Evolutionary conservation across 2,888 invertebrate species (phyloP).

Genomic region (Diarsia rubi): DNA sequence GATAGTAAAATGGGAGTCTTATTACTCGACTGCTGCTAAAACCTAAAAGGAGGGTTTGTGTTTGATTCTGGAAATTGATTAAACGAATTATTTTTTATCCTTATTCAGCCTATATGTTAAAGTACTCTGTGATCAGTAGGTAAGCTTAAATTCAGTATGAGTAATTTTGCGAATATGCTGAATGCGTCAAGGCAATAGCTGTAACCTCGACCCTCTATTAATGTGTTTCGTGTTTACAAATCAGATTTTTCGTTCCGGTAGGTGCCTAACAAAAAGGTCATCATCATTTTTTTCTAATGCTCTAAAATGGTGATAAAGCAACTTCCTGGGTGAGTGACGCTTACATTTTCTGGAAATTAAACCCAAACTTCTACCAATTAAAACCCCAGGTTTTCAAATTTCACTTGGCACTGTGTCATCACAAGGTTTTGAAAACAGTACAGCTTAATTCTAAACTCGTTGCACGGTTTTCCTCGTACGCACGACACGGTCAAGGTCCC

Average conservation of each 20-base stretch:
- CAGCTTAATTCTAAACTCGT: background rate
- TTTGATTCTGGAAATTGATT: too few relatives aligned
- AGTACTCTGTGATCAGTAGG: too few relatives aligned
- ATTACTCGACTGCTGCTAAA: too few relatives aligned
- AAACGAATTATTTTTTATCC: too few relatives aligned
- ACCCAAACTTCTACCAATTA: too few relatives aligned
- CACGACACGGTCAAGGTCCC: background rate
- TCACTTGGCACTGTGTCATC: too few relatives aligned
- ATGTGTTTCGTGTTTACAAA: conserved; percentile 44
- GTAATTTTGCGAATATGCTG: conserved; percentile 36
- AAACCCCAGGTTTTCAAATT: background rate
- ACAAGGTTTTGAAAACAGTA: background rate
- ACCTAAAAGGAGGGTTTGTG: too few relatives aligned
- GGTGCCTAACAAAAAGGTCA: background rate
- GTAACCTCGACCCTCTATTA: conserved; percentile 47
- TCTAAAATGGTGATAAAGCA: background rate
- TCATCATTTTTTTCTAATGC: too few relatives aligned
- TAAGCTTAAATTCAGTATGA: conserved; percentile 13
- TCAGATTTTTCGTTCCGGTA: background rate
- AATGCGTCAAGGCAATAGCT: conserved; percentile 48
- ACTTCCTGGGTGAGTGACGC: too few relatives aligned
- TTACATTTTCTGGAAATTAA: background rate
- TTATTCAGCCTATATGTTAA: too few relatives aligned
- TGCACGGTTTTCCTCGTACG: background rate
- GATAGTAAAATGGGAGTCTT: too few relatives aligned